Evolutionary conservation across 2,888 invertebrate species (phyloP), one percentile per base, ranked within the genome.

Genomic region (Acanthopleura granulata): DNA sequence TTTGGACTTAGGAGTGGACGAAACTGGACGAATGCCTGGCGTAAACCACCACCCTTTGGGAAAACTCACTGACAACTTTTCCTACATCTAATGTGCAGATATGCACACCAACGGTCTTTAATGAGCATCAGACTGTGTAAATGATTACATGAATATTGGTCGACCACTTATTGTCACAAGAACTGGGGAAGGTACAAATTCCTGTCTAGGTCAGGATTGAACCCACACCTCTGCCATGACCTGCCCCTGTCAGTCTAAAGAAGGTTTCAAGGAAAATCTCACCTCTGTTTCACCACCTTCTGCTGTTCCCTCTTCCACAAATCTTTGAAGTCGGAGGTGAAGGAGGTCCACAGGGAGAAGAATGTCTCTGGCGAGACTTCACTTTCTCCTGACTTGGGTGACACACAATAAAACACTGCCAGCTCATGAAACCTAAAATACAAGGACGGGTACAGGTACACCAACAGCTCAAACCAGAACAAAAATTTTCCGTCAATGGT

Each of bases 301-400:
- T 95, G 94, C 83, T 97, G 94, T 90, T 98, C 97, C 86, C 95
- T 96, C 86, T 97, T 97, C 94, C 95, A 98, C 83, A 97, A 95
- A 88, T 96, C 96, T 91, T 97, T 97, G 89, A 98, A 97, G 90
- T 98, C 98, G 76, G 93, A 93, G 89, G 96, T 96, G 91, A 98
- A 98, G 75, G 94, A 93, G 6, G 94, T 93, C 98, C 98, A 98
- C 73, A 95, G 91, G 76, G 94, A 93, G 88, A 97, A 98, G 90
- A 98, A 98, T 84, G 97, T 96, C 86, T 95, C 95, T 0, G 97
- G 97, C 22, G 88, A 89, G 74, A 95, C 94, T 77, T 93, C 93
- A 74, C 94, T 93, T 75, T 92, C 92, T 18, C 94, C 94, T 16
- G 94, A 93, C 91, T 95, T 97, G 0, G 97, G 95, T 25, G 22